phyloP scores from a whole-genome alignment of 2,113 vertebrate species.

The Ciconia maguari region DNA sequence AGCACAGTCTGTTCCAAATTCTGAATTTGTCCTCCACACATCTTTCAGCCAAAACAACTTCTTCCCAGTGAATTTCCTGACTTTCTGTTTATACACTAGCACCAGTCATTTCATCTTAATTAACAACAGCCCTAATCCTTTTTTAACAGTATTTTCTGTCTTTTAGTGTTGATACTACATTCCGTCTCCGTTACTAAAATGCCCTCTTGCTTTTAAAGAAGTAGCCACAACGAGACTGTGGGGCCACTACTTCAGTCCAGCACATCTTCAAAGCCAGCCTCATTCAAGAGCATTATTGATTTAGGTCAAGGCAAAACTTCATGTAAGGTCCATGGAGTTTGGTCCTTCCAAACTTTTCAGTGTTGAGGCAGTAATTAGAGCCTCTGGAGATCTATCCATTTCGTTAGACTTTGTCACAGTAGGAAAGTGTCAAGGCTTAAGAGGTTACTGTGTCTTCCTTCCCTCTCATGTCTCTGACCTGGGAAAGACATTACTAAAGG shows the following conservation, averaged over 20 bases:
- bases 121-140: not conserved
- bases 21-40: not conserved
- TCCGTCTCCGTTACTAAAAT: not conserved
- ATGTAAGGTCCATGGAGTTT: not conserved
- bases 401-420: not conserved
- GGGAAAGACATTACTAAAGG: not conserved
- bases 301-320: not conserved
- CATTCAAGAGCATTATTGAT: not conserved
- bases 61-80: not conserved
- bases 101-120: not conserved
- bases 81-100: not conserved
- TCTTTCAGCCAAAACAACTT: constrained; percentile 15
- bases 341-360: not conserved
- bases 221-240: not conserved
- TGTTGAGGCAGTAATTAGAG: not conserved
- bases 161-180: not conserved
- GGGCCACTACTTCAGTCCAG: not conserved
- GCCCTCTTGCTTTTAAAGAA: not conserved
- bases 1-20: constrained; percentile 17
- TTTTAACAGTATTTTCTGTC: not conserved
- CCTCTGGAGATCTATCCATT: not conserved
- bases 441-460: not conserved
- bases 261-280: not conserved
- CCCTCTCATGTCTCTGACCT: not conserved
- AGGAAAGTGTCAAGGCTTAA: not conserved